phyloP scores from a whole-genome alignment of 2,888 invertebrate species.

The Plemyria rubiginata region DNA sequence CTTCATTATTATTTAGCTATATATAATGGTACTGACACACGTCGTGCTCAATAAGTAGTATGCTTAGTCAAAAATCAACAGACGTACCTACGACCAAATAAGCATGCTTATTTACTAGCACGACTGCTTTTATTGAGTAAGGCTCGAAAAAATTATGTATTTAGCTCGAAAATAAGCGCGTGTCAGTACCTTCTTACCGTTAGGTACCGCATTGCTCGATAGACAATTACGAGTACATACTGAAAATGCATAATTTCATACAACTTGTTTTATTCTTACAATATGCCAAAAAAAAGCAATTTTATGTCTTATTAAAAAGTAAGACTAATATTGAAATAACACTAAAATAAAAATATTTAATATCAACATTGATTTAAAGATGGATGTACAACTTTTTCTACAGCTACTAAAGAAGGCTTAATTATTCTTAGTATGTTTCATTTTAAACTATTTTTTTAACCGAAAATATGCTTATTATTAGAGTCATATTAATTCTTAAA shows the following conservation, averaged over 20 bases:
- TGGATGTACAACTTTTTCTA: slow-evolving; percentile 51
- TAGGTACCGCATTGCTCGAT: background rate
- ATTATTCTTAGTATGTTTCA: slow-evolving; percentile 34
- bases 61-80: no score
- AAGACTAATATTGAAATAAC: slow-evolving; percentile 51
- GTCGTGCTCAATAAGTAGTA: no score
- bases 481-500: background rate
- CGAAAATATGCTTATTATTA: background rate
- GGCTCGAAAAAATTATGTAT: no score
- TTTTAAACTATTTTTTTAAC: slow-evolving; percentile 6
- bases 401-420: slow-evolving; percentile 43
- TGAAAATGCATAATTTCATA: slow-evolving; percentile 43
- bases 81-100: no score
- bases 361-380: slow-evolving; percentile 57
- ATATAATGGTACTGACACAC: no score
- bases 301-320: slow-evolving; percentile 51
- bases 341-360: slow-evolving; percentile 56
- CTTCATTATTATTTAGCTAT: no score
- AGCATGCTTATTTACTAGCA: no score
- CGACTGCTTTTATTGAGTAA: no score
- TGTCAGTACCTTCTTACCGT: no score
- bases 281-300: slow-evolving; percentile 54
- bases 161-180: no score
- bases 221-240: slow-evolving; percentile 17
- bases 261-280: slow-evolving; percentile 47